Evolutionary conservation across 2,888 invertebrate genomes (phyloP), one percentile per base, ranked within the genome.

Genomic region (Stenchaetothrips biformis): DNA sequence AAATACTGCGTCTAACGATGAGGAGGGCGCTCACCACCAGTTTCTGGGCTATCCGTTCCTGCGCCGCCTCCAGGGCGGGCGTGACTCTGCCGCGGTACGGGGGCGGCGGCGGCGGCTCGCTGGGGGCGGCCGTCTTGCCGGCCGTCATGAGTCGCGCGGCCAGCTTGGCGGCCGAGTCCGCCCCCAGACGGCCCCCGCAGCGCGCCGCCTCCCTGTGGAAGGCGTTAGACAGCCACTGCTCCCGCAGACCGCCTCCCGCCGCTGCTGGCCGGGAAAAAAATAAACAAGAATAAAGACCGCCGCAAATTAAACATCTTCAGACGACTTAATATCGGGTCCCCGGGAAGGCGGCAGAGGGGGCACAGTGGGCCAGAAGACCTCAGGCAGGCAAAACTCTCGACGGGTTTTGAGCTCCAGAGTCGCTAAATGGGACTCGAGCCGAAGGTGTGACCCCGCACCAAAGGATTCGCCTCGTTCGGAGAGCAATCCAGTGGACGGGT

Each of bases 11-110:
- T n/a, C n/a, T n/a, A n/a, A n/a, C n/a, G n/a, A n/a, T n/a, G n/a
- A n/a, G n/a, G n/a, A n/a, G n/a, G n/a, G n/a, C n/a, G n/a, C 85
- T 83, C 84, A 89, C 90, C 86, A 89, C 89, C 48, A 90, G 86
- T 84, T 89, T 89, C 83, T 88, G 89, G 81, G 86, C 86, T 79
- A 90, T 87, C 81, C 89, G 85, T 87, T 86, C 13, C 90, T 85
- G 81, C 88, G 87, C 77, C 90, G 86, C 80, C 86, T 86, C 82
- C 87, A 86, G 84, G 88, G 86, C 37, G 88, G 85, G 59, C 79
- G 88, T 86, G 49, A 88, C 87, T 79, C 87, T 87, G 27, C 84
- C 83, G 83, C 88, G 87, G 81, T n/a, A 25, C 67, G 67, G 67
- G 21, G 67, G 53, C 11, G 53, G 53, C 53, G 53, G 16, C 0